These are phyloP conservation scores for Parnassius mnemosyne DNA, from an alignment of 2,888 invertebrate species.

Conservation along the genomic window DNA sequence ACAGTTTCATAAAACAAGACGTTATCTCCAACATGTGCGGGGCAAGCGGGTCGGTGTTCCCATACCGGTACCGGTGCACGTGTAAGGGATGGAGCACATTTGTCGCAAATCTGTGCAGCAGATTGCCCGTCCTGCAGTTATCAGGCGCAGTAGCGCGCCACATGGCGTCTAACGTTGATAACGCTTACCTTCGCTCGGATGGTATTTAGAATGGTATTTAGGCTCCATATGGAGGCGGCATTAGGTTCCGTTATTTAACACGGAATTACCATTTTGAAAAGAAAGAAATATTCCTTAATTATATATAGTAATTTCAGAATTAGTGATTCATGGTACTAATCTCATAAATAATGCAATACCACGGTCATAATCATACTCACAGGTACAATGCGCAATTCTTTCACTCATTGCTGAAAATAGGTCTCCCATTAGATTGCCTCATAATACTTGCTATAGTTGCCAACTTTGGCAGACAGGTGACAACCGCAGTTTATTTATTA, in stretches of 20 bases:
- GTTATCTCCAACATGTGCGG: slow-evolving; percentile 62
- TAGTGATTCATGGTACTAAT: no score
- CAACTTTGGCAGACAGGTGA: no score
- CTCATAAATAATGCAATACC: no score
- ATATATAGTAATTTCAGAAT: no score
- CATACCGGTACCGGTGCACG: slow-evolving; percentile 55
- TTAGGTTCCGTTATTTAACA: slow-evolving; percentile 1
- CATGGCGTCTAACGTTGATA: slow-evolving; percentile 42
- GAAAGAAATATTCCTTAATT: no score
- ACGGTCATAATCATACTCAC: no score
- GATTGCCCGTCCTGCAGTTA: slow-evolving; percentile 51
- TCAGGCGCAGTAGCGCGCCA: slow-evolving; percentile 43
- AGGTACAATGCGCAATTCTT: no score
- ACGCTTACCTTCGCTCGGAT: slow-evolving; percentile 28
- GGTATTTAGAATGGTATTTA: slow-evolving; percentile 1
- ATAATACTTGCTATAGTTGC: no score
- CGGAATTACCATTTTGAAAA: neutral
- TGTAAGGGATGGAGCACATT: slow-evolving; percentile 53
- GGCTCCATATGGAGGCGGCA: slow-evolving; percentile 10
- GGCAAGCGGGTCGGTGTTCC: slow-evolving; percentile 33
- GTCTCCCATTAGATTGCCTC: no score
- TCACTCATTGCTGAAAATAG: no score
- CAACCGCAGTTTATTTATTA: no score
- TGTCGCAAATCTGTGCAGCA: slow-evolving; percentile 72
- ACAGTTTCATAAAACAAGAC: slow-evolving; percentile 66